Evolutionary conservation across 2,797 vertebrate genomes (phyloP).

Genomic region (Antrozous pallidus): DNA sequence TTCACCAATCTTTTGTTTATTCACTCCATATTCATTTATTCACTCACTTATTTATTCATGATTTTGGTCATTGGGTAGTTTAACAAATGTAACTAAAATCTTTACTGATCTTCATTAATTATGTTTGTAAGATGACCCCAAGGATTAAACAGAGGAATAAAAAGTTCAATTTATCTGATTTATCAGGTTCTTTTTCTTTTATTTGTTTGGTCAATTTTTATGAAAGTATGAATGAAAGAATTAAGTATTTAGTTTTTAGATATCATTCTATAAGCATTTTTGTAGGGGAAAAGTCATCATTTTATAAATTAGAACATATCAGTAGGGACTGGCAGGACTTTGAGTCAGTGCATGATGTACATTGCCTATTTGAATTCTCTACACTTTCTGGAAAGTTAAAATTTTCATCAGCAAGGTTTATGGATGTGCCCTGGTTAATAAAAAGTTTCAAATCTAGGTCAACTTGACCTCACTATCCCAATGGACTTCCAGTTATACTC

Average conservation of each 20-base stretch:
- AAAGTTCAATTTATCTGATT: neutral
- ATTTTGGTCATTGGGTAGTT: neutral
- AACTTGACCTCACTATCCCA: neutral
- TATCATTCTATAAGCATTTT: constrained; percentile 31
- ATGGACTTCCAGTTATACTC: neutral
- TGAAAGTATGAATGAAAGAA: constrained; percentile 52
- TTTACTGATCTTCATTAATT: neutral
- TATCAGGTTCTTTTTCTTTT: neutral
- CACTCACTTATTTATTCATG: neutral
- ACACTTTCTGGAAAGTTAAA: neutral
- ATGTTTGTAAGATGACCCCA: neutral
- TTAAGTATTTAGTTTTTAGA: constrained; percentile 53
- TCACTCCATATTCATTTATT: neutral
- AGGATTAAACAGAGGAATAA: constrained; percentile 38
- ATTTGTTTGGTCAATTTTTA: constrained; percentile 52
- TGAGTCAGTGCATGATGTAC: neutral
- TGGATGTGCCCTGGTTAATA: neutral
- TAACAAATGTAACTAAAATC: neutral
- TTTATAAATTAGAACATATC: neutral
- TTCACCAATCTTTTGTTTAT: neutral
- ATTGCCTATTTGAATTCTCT: neutral
- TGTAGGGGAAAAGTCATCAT: neutral
- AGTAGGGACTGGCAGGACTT: neutral
- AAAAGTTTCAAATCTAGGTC: neutral
- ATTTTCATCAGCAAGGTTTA: neutral